These are phyloP conservation scores for Acrocephalus kingi DNA, from an alignment of 2,113 vertebrate species.

Conservation along the genomic window DNA sequence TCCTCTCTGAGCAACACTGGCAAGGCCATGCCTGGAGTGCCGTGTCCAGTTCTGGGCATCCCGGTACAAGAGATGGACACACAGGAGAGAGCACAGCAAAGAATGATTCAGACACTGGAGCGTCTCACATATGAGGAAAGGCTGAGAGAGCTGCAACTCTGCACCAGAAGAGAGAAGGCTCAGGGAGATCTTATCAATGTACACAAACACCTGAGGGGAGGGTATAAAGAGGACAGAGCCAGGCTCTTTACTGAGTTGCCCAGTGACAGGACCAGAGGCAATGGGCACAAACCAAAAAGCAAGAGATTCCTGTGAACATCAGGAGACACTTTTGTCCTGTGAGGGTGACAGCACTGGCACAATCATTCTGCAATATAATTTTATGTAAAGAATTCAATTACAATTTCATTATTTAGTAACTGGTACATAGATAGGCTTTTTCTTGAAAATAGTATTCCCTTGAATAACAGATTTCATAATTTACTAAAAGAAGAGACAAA, in stretches of 20 bases:
- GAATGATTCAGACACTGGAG: background rate
- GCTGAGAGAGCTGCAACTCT: background rate
- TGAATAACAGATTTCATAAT: background rate
- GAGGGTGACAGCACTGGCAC: background rate
- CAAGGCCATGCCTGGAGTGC: background rate
- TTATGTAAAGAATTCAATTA: background rate
- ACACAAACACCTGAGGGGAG: background rate
- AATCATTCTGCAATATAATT: background rate
- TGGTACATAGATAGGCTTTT: background rate
- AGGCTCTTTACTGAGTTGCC: background rate
- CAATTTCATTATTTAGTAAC: background rate
- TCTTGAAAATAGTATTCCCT: background rate
- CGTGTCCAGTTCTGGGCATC: background rate
- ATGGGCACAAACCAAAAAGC: background rate
- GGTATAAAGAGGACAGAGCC: background rate
- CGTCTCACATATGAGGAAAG: background rate
- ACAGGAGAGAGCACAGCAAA: background rate
- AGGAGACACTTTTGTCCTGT: background rate
- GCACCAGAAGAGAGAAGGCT: background rate
- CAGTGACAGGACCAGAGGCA: background rate
- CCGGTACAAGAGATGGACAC: background rate
- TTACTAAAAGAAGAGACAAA: background rate
- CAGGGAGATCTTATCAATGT: accelerated
- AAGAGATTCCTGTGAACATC: background rate
- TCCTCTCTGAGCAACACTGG: background rate